These are phyloP conservation scores for Nomada ruficornis DNA, from an alignment of 2,888 invertebrate species.

Conservation along the genomic window DNA sequence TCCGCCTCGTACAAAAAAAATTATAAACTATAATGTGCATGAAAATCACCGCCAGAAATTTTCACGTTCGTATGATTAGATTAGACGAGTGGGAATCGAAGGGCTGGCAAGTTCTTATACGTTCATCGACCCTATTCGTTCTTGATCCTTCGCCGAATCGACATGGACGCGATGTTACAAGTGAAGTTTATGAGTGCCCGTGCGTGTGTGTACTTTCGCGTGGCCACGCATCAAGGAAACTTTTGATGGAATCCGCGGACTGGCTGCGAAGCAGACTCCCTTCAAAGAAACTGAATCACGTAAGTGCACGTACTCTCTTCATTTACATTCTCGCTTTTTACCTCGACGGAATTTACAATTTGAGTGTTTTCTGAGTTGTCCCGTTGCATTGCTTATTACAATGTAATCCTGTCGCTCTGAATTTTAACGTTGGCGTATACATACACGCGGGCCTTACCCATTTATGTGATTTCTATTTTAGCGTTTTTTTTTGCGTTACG, in stretches of 20 bases:
- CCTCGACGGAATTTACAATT: conserved; percentile 2
- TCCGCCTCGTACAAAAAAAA: too few species aligned
- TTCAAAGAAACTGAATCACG: conserved; percentile 23
- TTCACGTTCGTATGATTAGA: too few species aligned
- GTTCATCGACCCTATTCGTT: not conserved
- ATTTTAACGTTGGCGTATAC: not conserved
- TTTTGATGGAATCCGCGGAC: conserved; percentile 21
- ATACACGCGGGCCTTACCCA: too few species aligned
- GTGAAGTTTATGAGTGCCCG: not conserved
- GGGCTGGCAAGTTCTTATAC: not conserved
- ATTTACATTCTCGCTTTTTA: conserved; percentile 20
- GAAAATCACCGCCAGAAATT: too few species aligned
- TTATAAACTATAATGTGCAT: too few species aligned
- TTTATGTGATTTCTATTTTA: too few species aligned
- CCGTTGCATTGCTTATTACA: not conserved
- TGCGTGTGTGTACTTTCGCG: not conserved
- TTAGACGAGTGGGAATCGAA: too few species aligned
- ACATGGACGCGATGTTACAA: not conserved
- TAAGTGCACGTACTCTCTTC: conserved; percentile 29
- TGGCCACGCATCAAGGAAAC: not conserved
- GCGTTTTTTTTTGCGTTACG: too few species aligned
- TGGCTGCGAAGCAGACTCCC: not conserved
- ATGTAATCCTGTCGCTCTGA: not conserved
- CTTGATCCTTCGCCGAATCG: conserved; percentile 1
- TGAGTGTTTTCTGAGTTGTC: not conserved